Evolutionary conservation across 2,797 vertebrate genomes (phyloP).

Genomic region (Adrianichthys oophorus): DNA sequence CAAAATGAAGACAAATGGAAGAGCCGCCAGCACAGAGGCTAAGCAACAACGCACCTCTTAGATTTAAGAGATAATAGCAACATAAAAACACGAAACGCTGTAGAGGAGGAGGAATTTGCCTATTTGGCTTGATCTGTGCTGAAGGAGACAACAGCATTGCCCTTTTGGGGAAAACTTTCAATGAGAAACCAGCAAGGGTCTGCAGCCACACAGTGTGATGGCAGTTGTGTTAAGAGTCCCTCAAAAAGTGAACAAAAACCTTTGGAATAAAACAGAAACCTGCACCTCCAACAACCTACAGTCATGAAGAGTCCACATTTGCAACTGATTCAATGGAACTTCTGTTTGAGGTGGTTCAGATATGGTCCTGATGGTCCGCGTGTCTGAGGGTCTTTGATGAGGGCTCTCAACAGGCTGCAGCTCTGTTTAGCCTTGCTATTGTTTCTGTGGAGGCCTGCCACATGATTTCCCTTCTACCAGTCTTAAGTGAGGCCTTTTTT

Average conservation of each 20-base stretch:
- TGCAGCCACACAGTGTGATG: neutral
- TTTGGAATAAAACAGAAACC: too few species aligned
- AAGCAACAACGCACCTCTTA: constrained; percentile 8
- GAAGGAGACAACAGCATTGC: constrained; percentile 17
- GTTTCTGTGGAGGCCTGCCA: constrained; percentile 54
- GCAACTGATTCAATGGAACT: too few species aligned
- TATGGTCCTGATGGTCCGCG: too few species aligned
- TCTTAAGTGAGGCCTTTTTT: constrained; percentile 59
- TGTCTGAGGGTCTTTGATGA: constrained; percentile 23
- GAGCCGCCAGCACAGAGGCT: constrained; percentile 11
- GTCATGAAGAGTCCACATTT: too few species aligned
- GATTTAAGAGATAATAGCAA: constrained; percentile 13
- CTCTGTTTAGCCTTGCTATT: constrained; percentile 64
- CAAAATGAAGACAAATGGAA: constrained; percentile 13
- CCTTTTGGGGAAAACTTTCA: constrained; percentile 23
- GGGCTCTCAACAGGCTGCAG: constrained; percentile 47
- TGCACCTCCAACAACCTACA: too few species aligned
- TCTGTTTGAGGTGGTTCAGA: too few species aligned
- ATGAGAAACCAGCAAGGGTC: constrained; percentile 32
- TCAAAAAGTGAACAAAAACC: too few species aligned
- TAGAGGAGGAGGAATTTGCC: neutral
- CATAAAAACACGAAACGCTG: constrained; percentile 1
- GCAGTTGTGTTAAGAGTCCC: too few species aligned
- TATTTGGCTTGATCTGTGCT: constrained; percentile 25
- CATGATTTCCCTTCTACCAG: constrained; percentile 49